Conservation (phyloP, 2,113 vertebrate species). For the Felis chaus region DNA sequence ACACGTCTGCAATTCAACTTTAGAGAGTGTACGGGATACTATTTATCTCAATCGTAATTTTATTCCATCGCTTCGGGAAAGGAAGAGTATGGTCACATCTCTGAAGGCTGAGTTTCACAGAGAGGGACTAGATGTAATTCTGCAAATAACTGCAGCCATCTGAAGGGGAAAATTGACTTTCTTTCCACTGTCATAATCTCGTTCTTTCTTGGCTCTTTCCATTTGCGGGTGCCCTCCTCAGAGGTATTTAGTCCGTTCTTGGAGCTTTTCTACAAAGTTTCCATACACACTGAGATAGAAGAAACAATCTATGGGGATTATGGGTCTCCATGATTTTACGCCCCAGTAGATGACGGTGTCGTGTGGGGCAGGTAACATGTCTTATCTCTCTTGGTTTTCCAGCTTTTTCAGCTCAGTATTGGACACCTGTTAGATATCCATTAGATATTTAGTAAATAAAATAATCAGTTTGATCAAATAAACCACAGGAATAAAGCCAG, state of each 20-base stretch:
- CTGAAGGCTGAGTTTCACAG: not conserved
- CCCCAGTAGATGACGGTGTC: not conserved
- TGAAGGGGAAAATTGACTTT: not conserved
- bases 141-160: not conserved
- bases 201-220: too few relatives aligned
- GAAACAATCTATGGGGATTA: fast-evolving
- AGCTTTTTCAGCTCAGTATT: not conserved
- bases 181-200: not conserved
- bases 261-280: not conserved
- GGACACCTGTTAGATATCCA: not conserved
- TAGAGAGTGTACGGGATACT: not conserved
- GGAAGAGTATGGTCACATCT: not conserved
- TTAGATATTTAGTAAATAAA: not conserved
- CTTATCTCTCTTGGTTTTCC: not conserved
- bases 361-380: not conserved
- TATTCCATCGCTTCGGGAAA: not conserved
- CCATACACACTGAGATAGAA: fast-evolving
- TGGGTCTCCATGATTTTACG: not conserved
- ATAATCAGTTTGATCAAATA: not conserved
- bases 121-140: not conserved
- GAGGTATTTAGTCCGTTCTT: not conserved
- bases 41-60: too few relatives aligned
- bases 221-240: not conserved
- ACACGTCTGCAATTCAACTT: not conserved
- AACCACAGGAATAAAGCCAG: not conserved